These are phyloP conservation scores for Microplitis deprimator DNA, from an alignment of 2,888 invertebrate species.

Conservation along the genomic window DNA sequence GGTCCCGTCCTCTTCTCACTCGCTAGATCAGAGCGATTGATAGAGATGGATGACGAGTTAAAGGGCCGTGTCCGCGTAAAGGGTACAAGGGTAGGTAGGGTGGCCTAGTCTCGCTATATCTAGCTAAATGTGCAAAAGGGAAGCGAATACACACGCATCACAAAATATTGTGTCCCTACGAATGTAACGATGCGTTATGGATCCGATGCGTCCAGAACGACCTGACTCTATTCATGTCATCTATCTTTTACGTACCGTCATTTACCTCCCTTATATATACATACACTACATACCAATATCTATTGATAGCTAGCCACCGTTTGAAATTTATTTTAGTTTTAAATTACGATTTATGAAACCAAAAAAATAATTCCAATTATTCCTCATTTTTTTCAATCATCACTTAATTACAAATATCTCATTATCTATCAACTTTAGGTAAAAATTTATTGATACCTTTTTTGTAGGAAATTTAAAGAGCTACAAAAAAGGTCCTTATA, in stretches of 20 bases:
- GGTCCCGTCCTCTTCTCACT: not conserved
- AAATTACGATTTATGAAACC: too few species aligned
- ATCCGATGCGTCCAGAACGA: slow-evolving; percentile 53
- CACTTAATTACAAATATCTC: too few species aligned
- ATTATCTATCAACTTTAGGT: too few species aligned
- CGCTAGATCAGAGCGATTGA: not conserved
- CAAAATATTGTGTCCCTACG: slow-evolving; percentile 41
- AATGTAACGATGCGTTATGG: slow-evolving; percentile 61
- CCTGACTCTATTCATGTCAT: slow-evolving; percentile 59
- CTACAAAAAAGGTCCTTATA: too few species aligned
- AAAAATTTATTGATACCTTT: too few species aligned
- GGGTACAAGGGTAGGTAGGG: slow-evolving; percentile 34
- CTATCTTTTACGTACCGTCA: slow-evolving; percentile 67
- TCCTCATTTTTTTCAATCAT: too few species aligned
- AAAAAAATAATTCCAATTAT: not conserved
- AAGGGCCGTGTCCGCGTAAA: slow-evolving; percentile 25
- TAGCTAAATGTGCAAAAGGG: slow-evolving; percentile 21
- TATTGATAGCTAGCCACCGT: slow-evolving; percentile 2
- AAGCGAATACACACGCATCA: slow-evolving; percentile 23
- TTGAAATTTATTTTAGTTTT: not conserved
- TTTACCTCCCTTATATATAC: slow-evolving; percentile 49
- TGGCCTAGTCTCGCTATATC: slow-evolving; percentile 27
- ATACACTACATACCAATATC: not conserved
- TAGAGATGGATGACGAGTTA: slow-evolving; percentile 41
- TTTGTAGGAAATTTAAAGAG: too few species aligned